A percentile compares a stretch with the other conserved stretches of the same genome.
phyloP scores from a whole-genome alignment of 2,113 vertebrate species.

The Antennarius striatus region DNA sequence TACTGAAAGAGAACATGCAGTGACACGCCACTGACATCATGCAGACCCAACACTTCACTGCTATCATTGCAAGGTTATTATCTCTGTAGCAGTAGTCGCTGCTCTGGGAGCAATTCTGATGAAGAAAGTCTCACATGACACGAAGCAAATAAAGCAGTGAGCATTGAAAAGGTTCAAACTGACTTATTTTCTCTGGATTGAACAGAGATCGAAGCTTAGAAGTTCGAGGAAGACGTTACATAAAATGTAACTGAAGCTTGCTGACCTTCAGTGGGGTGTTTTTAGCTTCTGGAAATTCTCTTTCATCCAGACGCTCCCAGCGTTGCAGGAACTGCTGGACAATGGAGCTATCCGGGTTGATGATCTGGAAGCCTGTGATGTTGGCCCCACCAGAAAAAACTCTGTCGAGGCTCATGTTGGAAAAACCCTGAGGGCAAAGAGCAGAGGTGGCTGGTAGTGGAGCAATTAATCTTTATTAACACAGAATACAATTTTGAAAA shows the following conservation, averaged over 20 bases:
- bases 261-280: slow-evolving; percentile 94
- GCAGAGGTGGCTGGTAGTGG: slow-evolving; percentile 16
- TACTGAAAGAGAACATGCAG: slow-evolving; percentile 80
- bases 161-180: slow-evolving; percentile 21
- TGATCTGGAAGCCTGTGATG: slow-evolving; percentile 96
- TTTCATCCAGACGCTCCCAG: slow-evolving; percentile 96
- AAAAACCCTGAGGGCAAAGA: slow-evolving; percentile 87
- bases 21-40: slow-evolving; percentile 18
- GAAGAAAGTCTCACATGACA: no score
- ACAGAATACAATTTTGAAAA: neutral
- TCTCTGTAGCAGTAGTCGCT: neutral
- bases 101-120: slow-evolving; percentile 1
- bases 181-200: slow-evolving; percentile 29
- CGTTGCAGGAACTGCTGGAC: slow-evolving; percentile 98
- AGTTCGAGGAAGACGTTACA: slow-evolving; percentile 33
- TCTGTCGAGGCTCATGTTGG: slow-evolving; percentile 92
- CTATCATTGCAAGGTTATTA: slow-evolving; percentile 15
- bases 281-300: slow-evolving; percentile 97
- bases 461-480: slow-evolving; percentile 23
- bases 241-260: slow-evolving; percentile 62
- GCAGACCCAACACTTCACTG: neutral
- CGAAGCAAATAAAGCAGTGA: slow-evolving; percentile 6
- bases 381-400: slow-evolving; percentile 95
- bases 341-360: slow-evolving; percentile 93
- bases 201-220: slow-evolving; percentile 7